Percentiles rank a stretch among this genome's conserved stretches.
Evolutionary conservation across 2,113 vertebrate species (phyloP).

Genomic region (Gobius niger): DNA sequence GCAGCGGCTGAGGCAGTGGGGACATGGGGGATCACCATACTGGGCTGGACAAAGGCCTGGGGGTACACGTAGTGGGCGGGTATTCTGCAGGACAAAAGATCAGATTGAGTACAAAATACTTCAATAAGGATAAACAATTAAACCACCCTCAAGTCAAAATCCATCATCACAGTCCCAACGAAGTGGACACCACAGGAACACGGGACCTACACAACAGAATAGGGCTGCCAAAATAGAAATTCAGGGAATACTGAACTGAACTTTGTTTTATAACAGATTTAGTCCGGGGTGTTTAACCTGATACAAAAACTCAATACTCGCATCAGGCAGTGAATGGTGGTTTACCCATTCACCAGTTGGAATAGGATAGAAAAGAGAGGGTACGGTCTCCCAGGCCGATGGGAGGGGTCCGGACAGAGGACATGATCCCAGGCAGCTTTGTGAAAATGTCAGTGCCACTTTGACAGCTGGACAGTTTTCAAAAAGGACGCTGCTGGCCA

Average conservation of each 20-base stretch:
- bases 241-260: too few species aligned
- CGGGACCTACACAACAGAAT: constrained; percentile 87
- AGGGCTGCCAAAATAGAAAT: constrained; percentile 95
- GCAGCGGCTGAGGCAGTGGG: constrained; percentile 83
- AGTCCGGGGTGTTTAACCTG: too few species aligned
- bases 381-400: constrained; percentile 32
- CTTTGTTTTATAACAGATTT: too few species aligned
- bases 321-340: constrained; percentile 39
- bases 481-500: constrained; percentile 74
- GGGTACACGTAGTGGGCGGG: constrained; percentile 97
- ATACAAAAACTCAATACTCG: neutral
- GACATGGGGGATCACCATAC: constrained; percentile 93
- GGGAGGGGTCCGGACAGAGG: constrained; percentile 47
- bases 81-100: constrained; percentile 83
- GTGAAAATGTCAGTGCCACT: constrained; percentile 81
- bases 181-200: constrained; percentile 77
- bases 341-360: constrained; percentile 18
- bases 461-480: constrained; percentile 84
- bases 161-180: constrained; percentile 58
- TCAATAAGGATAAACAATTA: constrained; percentile 34
- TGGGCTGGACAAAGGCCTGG: constrained; percentile 96
- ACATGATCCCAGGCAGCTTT: constrained; percentile 71
- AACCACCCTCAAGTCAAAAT: constrained; percentile 54
- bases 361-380: constrained; percentile 11
- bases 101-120: constrained; percentile 6